Evolutionary conservation across 1,140 invertebrate species (phyloP).

Genomic region (Eubasilissa regina): DNA sequence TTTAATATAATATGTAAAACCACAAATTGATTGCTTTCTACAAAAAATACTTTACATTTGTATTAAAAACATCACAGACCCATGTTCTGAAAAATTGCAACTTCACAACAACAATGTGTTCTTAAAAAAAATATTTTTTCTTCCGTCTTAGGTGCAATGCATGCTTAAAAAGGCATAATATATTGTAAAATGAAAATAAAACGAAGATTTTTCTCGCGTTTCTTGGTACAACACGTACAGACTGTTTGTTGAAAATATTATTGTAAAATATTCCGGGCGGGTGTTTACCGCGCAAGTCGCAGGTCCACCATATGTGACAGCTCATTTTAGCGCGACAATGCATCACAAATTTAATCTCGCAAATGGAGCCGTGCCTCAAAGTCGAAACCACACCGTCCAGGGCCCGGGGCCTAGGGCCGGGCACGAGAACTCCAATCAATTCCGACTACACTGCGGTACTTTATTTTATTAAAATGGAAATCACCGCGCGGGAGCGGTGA

Average conservation of each 20-base stretch:
- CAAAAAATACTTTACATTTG: no score
- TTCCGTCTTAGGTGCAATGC: no score
- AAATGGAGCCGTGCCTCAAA: constrained; percentile 66
- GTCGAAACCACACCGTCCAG: constrained; percentile 39
- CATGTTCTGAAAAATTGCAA: no score
- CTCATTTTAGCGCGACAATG: constrained; percentile 71
- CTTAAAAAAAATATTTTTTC: no score
- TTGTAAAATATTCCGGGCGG: constrained; percentile 10
- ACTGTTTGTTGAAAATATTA: constrained; percentile 13
- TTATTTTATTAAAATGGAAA: constrained; percentile 52
- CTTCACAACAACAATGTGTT: no score
- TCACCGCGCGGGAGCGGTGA: constrained; percentile 15
- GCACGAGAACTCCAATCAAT: constrained; percentile 13
- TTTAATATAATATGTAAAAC: no score
- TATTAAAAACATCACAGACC: no score
- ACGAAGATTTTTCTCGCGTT: no score
- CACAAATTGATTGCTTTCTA: no score
- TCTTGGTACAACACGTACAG: no score
- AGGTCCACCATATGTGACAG: constrained; percentile 71
- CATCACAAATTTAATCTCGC: constrained; percentile 73
- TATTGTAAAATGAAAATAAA: no score
- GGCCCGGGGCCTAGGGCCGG: background rate
- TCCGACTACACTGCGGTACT: constrained; percentile 35
- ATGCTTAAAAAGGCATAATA: no score
- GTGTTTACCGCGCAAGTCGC: constrained; percentile 21